Conservation (phyloP, 2,113 vertebrate genomes). For the Sciurus niger region DNA sequence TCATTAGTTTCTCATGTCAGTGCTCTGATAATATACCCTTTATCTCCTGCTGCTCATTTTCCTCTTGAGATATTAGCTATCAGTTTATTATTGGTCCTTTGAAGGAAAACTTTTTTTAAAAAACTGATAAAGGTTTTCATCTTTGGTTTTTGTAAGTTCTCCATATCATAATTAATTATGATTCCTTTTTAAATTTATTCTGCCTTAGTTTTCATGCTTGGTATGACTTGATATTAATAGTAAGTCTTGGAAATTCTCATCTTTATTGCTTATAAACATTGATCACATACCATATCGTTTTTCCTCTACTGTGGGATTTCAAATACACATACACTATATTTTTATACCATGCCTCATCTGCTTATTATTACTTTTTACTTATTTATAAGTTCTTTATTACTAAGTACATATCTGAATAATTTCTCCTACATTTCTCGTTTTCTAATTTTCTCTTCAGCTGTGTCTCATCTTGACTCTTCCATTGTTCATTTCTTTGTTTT, state of each 20-base stretch:
- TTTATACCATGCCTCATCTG: neutral
- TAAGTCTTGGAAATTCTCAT: neutral
- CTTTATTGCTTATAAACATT: neutral
- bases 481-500: neutral
- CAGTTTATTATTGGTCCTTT: neutral
- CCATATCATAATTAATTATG: no score
- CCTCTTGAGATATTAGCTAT: neutral
- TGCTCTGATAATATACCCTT: neutral
- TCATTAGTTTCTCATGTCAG: neutral
- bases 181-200: neutral
- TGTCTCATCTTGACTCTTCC: neutral
- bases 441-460: neutral
- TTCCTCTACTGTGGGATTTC: neutral
- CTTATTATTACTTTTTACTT: no score
- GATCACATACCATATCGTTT: neutral
- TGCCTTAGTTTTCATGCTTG: neutral
- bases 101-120: neutral
- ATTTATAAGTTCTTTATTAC: neutral
- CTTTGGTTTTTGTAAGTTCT: neutral
- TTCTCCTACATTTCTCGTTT: neutral
- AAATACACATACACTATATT: neutral
- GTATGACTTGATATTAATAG: neutral
- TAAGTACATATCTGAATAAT: neutral
- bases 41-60: neutral
- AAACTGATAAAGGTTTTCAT: neutral